These are phyloP conservation scores for Fabriciana adippe DNA, from an alignment of 2,888 invertebrate genomes.

Conservation along the genomic window DNA sequence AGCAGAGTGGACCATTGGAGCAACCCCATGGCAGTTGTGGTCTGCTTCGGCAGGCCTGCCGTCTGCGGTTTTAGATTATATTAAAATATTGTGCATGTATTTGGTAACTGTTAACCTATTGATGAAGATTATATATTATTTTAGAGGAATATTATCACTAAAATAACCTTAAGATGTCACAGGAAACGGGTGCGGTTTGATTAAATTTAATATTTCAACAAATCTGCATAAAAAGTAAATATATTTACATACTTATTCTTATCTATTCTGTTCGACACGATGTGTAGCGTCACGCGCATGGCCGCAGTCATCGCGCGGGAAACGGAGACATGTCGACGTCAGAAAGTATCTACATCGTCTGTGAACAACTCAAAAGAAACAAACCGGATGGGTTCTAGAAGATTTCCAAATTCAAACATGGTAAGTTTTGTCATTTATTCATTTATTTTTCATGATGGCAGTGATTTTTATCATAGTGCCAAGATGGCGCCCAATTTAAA, in stretches of 20 bases:
- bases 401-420: constrained; percentile 51
- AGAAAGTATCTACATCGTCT: constrained; percentile 37
- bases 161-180: constrained; percentile 6
- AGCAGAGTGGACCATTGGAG: too few species aligned
- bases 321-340: constrained; percentile 53
- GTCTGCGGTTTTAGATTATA: too few species aligned
- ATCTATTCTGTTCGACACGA: constrained; percentile 35
- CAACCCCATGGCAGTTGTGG: too few species aligned
- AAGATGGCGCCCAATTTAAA: constrained; percentile 33
- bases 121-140: too few species aligned
- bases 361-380: constrained; percentile 26
- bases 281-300: constrained; percentile 58
- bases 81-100: too few species aligned
- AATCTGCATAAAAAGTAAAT: constrained; percentile 40
- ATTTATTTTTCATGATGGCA: background rate
- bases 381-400: constrained; percentile 18
- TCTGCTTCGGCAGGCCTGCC: too few species aligned
- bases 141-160: background rate
- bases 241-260: constrained; percentile 34
- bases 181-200: constrained; percentile 29
- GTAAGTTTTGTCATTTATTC: constrained; percentile 50
- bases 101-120: too few species aligned
- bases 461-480: constrained; percentile 3
- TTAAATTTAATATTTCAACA: constrained; percentile 18
- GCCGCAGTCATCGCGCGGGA: constrained; percentile 60